These are phyloP conservation scores for Mythimna lalbum DNA, from an alignment of 2,888 invertebrate species.

Conservation along the genomic window DNA sequence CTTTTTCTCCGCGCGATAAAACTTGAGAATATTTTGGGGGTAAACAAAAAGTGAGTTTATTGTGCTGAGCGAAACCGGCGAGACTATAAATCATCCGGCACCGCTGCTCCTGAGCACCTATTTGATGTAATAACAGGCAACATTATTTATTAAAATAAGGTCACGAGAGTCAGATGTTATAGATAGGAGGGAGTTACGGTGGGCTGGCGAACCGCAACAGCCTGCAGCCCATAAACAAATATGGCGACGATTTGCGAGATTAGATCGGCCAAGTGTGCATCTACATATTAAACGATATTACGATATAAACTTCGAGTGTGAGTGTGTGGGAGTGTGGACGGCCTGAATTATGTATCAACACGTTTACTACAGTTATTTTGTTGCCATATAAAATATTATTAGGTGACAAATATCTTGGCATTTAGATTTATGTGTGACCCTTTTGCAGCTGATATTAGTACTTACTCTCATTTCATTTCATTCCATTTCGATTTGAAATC, in stretches of 20 bases:
- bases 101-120: conserved; percentile 81
- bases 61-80: conserved; percentile 60
- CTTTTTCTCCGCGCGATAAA: conserved; percentile 59
- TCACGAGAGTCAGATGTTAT: conserved; percentile 67
- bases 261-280: conserved; percentile 43
- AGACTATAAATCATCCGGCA: conserved; percentile 76
- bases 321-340: conserved; percentile 9
- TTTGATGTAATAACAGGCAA: conserved; percentile 81
- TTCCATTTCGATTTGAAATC: not conserved
- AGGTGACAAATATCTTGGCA: conserved; percentile 21
- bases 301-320: conserved; percentile 36
- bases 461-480: no score
- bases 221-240: conserved; percentile 53
- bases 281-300: conserved; percentile 53
- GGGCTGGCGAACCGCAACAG: conserved; percentile 48
- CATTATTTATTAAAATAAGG: conserved; percentile 79
- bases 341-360: conserved; percentile 31
- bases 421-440: conserved; percentile 6
- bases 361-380: conserved; percentile 40
- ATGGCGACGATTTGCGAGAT: conserved; percentile 52
- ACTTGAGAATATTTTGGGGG: conserved; percentile 61
- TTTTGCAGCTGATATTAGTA: not conserved
- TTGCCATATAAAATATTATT: conserved; percentile 34
- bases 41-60: conserved; percentile 75
- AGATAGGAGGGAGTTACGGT: conserved; percentile 61